Evolutionary conservation across 2,888 invertebrate genomes (phyloP).

Genomic region (Platycheirus albimanus): DNA sequence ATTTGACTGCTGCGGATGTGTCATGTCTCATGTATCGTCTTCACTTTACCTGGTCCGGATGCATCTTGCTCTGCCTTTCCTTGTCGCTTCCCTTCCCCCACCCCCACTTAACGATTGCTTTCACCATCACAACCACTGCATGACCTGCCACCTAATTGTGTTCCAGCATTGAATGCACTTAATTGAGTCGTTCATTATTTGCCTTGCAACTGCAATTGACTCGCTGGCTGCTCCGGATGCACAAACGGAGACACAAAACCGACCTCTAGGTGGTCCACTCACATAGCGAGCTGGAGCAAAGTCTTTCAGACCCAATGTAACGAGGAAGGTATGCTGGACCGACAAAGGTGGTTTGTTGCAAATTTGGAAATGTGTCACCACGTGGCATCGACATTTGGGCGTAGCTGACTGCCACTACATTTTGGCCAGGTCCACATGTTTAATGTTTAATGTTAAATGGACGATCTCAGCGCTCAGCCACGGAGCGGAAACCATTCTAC

Average conservation of each 20-base stretch:
- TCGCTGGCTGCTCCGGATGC: conserved; percentile 25
- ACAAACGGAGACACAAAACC: conserved; percentile 32
- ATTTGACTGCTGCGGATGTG: conserved; percentile 34
- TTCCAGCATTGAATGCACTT: conserved; percentile 64
- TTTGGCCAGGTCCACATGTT: conserved; percentile 55
- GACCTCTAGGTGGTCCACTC: conserved; percentile 64
- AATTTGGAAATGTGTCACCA: conserved; percentile 73
- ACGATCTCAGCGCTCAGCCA: conserved; percentile 60
- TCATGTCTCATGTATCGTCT: conserved; percentile 60
- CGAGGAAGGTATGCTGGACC: conserved; percentile 20
- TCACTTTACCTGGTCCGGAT: conserved; percentile 58
- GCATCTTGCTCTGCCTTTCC: conserved; percentile 39
- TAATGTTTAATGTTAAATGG: too few relatives aligned
- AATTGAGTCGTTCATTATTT: conserved; percentile 73
- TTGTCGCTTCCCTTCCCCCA: too few relatives aligned
- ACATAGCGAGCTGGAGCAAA: conserved; percentile 28
- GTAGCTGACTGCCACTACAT: conserved; percentile 56
- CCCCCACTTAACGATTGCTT: background rate
- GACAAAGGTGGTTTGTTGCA: conserved; percentile 70
- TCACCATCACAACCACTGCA: conserved; percentile 15
- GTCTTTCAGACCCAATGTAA: conserved; percentile 13
- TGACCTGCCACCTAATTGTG: conserved; percentile 68
- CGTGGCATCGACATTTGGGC: conserved; percentile 71
- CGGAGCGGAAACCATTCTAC: conserved; percentile 76
- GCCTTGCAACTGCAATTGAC: conserved; percentile 51